Evolutionary conservation across 2,113 vertebrate genomes (phyloP), one percentile per base, ranked within the genome.

Genomic region (Mus spicilegus): DNA sequence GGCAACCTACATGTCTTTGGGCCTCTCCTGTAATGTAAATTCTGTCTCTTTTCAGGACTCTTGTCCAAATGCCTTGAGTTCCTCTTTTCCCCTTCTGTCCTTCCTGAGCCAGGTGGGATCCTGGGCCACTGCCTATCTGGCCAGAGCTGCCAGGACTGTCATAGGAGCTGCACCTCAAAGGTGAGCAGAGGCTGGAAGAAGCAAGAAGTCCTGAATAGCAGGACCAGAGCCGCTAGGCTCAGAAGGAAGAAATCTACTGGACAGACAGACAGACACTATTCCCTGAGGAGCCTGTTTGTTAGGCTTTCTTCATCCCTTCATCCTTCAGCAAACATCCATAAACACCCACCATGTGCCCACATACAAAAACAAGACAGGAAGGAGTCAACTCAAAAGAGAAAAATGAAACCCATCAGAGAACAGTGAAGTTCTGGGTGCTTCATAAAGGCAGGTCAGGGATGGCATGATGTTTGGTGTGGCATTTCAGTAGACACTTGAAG

Each of bases 351-450:
- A 36, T 13, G 65, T 73, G 5, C 58, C 28, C 5, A 9, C 33
- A 54, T 11, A 76, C 39, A 76, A n/a, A 49, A 42, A 58, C 7
- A 39, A 22, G 4, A 51, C 63, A n/a, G 19, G 51, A 28, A 58
- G 22, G 81, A 39, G 87, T 63, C 81, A 85, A 22, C 11, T 87
- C 69, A 92, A 75, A 69, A 33, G 58, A 69, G 93, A 28, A 30
- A 36, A 82, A 36, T 51, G 10, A 89, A 90, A 87, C 5, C 28
- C 39, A 26, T 5, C 51, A 11, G 13, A 93, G 42, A 36, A 26
- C 13, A 54, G 17, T 3, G 14, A 96, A 67, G 72, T 39, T 3
- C 3, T 4, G 4, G 17, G 13, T 87, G 5, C n/a, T 42, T 20
- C 82, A 12, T 69, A 69, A 70, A 30, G 42, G 12, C 46, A 26